Evolutionary conservation across 1,140 invertebrate genomes (phyloP).

Genomic region (Elymnias hypermnestra): DNA sequence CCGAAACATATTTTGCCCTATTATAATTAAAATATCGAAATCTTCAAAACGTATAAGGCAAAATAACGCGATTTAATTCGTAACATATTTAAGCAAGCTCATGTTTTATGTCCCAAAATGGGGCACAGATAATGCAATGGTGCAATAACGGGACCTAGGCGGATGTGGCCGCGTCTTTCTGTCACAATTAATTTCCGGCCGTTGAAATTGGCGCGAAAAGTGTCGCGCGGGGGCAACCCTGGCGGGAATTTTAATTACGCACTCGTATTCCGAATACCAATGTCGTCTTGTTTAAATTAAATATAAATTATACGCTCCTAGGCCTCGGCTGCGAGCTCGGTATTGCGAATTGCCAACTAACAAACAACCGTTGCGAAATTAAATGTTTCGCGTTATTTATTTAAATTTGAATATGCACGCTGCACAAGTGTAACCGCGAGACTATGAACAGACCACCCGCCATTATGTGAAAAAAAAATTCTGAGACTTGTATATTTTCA

Average conservation of each 20-base stretch:
- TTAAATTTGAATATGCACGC: no score
- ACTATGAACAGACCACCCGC: no score
- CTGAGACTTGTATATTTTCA: no score
- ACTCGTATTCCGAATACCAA: constrained; percentile 74
- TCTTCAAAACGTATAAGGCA: no score
- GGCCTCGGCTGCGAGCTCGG: constrained; percentile 54
- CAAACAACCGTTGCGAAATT: constrained; percentile 57
- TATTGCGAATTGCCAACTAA: constrained; percentile 57
- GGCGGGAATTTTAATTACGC: constrained; percentile 76
- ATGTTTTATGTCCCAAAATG: constrained; percentile 1
- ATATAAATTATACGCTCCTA: constrained; percentile 68
- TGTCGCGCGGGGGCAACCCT: constrained; percentile 59
- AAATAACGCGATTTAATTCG: no score
- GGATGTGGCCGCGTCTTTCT: constrained; percentile 72
- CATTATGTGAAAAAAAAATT: no score
- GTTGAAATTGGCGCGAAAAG: constrained; percentile 75
- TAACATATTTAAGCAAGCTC: no score
- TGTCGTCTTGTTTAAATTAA: constrained; percentile 74
- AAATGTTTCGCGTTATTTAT: no score
- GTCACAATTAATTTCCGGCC: constrained; percentile 75
- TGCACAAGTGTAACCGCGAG: no score
- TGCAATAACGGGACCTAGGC: constrained; percentile 58
- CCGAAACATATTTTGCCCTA: no score
- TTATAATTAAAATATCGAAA: no score
- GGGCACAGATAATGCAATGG: constrained; percentile 34